A percentile compares a stretch with the other conserved stretches of the same genome.
These are phyloP conservation scores for Atta cephalotes DNA, from an alignment of 1,140 invertebrate genomes.

Conservation along the genomic window DNA sequence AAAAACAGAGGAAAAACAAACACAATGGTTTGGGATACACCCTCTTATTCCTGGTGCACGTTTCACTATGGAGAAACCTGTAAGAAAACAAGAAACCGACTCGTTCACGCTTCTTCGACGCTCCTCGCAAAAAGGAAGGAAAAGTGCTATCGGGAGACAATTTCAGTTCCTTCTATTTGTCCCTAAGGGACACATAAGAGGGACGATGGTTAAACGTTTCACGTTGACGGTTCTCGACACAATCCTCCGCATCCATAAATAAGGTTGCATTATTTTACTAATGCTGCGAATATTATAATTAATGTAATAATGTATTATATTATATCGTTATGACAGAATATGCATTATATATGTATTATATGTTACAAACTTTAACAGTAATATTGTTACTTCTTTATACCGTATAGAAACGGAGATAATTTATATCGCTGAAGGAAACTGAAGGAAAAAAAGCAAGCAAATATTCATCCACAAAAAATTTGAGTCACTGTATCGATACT, in stretches of 20 bases:
- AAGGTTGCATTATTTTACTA: neutral
- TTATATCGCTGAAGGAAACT: neutral
- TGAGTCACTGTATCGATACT: no score
- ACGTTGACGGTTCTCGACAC: neutral
- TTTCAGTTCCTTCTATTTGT: conserved; percentile 56
- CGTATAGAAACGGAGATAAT: neutral
- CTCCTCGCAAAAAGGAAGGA: conserved; percentile 40
- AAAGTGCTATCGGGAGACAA: conserved; percentile 44
- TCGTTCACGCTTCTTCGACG: conserved; percentile 53
- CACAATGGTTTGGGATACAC: conserved; percentile 10
- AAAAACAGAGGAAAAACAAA: conserved; percentile 47
- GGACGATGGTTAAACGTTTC: conserved; percentile 57
- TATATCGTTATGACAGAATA: neutral
- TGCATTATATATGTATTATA: no score
- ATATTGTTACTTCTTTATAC: neutral
- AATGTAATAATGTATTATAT: no score
- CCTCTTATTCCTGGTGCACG: conserved; percentile 32
- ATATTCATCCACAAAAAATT: neutral
- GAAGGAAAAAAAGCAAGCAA: neutral
- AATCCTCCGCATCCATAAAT: neutral
- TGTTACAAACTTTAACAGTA: neutral
- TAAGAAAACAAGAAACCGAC: conserved; percentile 58
- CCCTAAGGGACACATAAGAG: conserved; percentile 45
- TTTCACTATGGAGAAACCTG: conserved; percentile 35
- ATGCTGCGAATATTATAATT: conserved; percentile 13